Conservation (phyloP, 2,888 invertebrate genomes). For the Embidobia sp. region DNA sequence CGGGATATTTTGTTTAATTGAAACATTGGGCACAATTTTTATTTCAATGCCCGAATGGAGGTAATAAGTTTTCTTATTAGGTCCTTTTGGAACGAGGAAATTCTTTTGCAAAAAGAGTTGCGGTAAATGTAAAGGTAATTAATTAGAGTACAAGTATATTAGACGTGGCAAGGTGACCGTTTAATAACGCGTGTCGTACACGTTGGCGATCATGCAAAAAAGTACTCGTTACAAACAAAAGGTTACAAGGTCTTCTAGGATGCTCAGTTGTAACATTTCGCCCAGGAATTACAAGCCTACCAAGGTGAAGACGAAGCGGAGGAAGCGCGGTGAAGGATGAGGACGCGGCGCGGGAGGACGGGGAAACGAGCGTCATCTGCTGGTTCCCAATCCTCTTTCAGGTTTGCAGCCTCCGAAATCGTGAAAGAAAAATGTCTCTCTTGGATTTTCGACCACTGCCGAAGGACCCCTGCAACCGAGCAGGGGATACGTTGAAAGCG, state of each 20-base stretch:
- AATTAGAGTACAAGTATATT: background rate
- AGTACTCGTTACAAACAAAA: slow-evolving; percentile 26
- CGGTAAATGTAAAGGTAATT: too few relatives aligned
- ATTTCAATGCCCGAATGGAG: too few relatives aligned
- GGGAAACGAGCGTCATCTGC: slow-evolving; percentile 68
- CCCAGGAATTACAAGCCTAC: slow-evolving; percentile 68
- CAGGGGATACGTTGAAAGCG: slow-evolving; percentile 50
- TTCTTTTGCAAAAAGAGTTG: too few relatives aligned
- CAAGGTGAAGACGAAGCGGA: slow-evolving; percentile 37
- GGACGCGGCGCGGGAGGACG: slow-evolving; percentile 32
- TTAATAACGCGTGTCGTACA: slow-evolving; percentile 17
- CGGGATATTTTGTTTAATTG: too few relatives aligned
- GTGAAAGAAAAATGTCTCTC: slow-evolving; percentile 72
- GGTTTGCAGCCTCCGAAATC: slow-evolving; percentile 65
- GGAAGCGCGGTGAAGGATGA: slow-evolving; percentile 55
- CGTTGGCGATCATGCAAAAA: slow-evolving; percentile 12
- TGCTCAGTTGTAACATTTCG: slow-evolving; percentile 63
- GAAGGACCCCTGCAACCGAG: slow-evolving; percentile 52
- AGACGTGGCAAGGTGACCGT: too few relatives aligned
- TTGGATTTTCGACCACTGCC: slow-evolving; percentile 70
- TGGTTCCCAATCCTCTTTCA: slow-evolving; percentile 75
- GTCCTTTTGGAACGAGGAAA: too few relatives aligned
- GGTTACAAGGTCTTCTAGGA: slow-evolving; percentile 43
- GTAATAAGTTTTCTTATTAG: too few relatives aligned
- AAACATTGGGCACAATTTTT: too few relatives aligned